phyloP scores from a whole-genome alignment of 2,797 vertebrate species.

The Cheracebus regulus region DNA sequence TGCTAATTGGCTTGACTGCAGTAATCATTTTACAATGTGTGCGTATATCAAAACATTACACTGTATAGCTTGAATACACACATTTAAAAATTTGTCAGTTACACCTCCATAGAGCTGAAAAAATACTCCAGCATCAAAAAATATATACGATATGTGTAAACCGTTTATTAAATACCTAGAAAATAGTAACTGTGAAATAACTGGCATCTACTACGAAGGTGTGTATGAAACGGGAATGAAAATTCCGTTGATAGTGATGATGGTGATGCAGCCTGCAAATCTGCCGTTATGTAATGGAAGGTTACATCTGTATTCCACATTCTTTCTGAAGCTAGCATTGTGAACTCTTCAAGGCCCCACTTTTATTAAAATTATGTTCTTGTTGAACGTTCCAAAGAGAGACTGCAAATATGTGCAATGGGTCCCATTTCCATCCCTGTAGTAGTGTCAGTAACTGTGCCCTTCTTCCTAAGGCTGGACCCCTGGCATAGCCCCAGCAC shows the following conservation, averaged over 20 bases:
- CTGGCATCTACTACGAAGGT: background rate
- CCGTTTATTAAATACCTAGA: background rate
- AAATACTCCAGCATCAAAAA: background rate
- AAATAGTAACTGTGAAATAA: background rate
- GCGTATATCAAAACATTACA: background rate
- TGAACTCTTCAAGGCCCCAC: rapidly evolving
- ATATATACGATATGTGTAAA: background rate
- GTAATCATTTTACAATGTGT: background rate
- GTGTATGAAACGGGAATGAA: background rate
- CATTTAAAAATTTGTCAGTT: background rate
- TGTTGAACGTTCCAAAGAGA: background rate
- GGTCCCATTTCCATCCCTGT: background rate
- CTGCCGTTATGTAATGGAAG: background rate
- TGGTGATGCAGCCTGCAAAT: background rate
- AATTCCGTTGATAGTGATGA: background rate
- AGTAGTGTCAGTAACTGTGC: background rate
- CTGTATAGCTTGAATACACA: background rate
- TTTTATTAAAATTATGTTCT: background rate
- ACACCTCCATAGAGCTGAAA: background rate
- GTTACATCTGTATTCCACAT: no score
- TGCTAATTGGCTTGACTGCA: background rate
- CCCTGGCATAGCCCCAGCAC: rapidly evolving
- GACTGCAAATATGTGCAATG: no score
- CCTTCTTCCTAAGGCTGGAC: background rate
- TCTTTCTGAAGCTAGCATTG: background rate